Conservation (phyloP, 1,140 invertebrate genomes). For the Dreissena rostriformis region DNA sequence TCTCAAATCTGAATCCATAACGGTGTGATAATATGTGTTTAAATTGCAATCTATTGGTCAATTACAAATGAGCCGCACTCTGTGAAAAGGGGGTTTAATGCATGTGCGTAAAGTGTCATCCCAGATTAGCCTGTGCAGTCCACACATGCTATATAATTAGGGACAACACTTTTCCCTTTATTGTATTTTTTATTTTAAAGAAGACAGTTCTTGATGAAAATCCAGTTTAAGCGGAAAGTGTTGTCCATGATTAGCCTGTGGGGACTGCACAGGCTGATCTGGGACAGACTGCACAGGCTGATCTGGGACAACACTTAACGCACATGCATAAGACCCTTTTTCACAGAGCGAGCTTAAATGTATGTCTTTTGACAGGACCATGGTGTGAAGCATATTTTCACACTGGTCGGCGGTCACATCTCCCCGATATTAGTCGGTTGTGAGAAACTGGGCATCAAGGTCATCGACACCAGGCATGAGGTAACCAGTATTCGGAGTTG, state of each 20-base stretch:
- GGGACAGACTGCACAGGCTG: not conserved
- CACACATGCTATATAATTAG: too few relatives aligned
- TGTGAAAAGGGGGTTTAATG: too few relatives aligned
- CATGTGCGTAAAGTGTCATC: too few relatives aligned
- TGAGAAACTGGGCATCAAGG: conserved; percentile 84
- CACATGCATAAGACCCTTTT: not conserved
- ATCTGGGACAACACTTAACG: not conserved
- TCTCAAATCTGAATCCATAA: too few relatives aligned
- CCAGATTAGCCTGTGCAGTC: too few relatives aligned
- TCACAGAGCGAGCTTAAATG: too few relatives aligned
- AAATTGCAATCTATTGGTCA: too few relatives aligned
- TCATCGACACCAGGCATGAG: conserved; percentile 87
- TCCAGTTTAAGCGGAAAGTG: not conserved
- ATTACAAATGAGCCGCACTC: too few relatives aligned
- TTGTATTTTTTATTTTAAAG: not conserved
- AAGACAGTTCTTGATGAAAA: too few relatives aligned
- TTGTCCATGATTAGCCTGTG: not conserved
- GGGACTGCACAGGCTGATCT: not conserved
- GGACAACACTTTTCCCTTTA: too few relatives aligned
- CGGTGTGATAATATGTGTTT: too few relatives aligned
- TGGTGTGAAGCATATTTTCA: conserved; percentile 85
- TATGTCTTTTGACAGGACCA: conserved; percentile 81
- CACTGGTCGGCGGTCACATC: conserved; percentile 86
- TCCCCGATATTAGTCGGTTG: conserved; percentile 86
- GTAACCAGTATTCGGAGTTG: too few relatives aligned